Base-by-base conservation (phyloP, 2,797 vertebrate species). In the Lepilemur septentrionalis region DNA sequence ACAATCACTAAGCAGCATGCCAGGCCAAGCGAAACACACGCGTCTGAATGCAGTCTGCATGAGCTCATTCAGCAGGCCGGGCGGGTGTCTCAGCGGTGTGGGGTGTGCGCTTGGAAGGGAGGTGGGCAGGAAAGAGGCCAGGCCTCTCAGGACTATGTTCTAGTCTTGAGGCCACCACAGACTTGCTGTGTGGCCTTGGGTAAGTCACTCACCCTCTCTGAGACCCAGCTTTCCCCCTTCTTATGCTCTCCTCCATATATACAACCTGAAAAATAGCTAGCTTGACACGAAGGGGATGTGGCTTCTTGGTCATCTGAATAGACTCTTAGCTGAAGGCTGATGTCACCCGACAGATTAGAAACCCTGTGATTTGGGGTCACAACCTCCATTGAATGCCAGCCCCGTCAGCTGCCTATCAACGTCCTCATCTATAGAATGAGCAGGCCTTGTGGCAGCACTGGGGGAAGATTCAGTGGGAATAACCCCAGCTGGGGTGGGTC, bases 1-100 rank as follows among this genome's bases (percentile, higher is more conserved):
- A 95, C 86, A 95, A 92, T 95, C 87, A 32, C 86, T 22, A n/a
- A 96, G 95, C 95, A 84, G 88, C 65, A 32, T 8, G 63, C 70
- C 81, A 90, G 48, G 86, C 86, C 79, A 38, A 78, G 72, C 0
- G 35, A 70, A 50, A 55, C 83, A 55, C 25, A 32, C 55, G 41
- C 76, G 25, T 85, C 85, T 43, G 25, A 59, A 79, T 41, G 79
- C 55, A 28, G 81, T 43, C 59, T 55, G 72, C 72, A 9, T 2
- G 7, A 3, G 25, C 50, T 20, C 4, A 6, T 48, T 69, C n/a
- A 25, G 84, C 61, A 2, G 41, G 76, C 84, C 28, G 0, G 28
- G 65, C 86, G 23, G 55, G 43, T 6, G 52, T 52, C 78, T 69
- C 61, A 5, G 46, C 17, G 57, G 84, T 14, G 25, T 15, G 15